Base-by-base conservation (phyloP, 2,113 vertebrate species). In the Menura novaehollandiae region DNA sequence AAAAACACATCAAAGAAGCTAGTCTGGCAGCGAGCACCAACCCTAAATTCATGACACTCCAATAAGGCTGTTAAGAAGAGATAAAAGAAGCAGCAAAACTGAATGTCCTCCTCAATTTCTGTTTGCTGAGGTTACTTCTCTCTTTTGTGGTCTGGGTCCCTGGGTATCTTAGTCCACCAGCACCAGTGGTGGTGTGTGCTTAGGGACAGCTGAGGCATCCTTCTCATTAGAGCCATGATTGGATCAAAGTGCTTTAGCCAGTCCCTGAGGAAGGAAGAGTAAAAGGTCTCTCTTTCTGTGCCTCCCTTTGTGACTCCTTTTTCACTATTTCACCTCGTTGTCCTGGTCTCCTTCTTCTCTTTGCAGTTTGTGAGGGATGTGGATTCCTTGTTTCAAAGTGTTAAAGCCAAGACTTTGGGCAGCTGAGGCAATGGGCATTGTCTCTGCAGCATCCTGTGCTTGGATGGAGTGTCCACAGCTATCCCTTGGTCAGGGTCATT, bases 1-100 rank as follows among this genome's bases (percentile, higher is more conserved):
- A 97, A 96, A 96, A 91, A 96, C 97, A 97, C 97, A 97, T 96
- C 88, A 96, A 97, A 97, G 97, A 73, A 85, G 77, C 1, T 5
- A 93, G 75, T 91, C 85, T 97, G 96, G 95, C 91, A 95, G 35
- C 0, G 4, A 93, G 56, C 67, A 80, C 75, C 69, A 87, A 91
- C 76, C 82, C 91, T 95, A 97, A 96, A 95, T 95, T 96, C 93
- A 97, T 96, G 97, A 95, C 75, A 85, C 77, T 92, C 76, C 93
- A 95, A 95, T 97, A 97, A 97, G 90, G 59, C 55, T 90, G 86
- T 93, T 96, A 91, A 87, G 92, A 95, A 88, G 88, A 97, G 91
- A 97, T 97, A 97, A 97, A 96, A 97, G 97, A 92, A 96, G 91
- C 69, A 95, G 44, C 89, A 88, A 94, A 96, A 89, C 85, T 95